Base-by-base conservation (phyloP, 2,888 invertebrate species). In the Ametastegia equiseti region DNA sequence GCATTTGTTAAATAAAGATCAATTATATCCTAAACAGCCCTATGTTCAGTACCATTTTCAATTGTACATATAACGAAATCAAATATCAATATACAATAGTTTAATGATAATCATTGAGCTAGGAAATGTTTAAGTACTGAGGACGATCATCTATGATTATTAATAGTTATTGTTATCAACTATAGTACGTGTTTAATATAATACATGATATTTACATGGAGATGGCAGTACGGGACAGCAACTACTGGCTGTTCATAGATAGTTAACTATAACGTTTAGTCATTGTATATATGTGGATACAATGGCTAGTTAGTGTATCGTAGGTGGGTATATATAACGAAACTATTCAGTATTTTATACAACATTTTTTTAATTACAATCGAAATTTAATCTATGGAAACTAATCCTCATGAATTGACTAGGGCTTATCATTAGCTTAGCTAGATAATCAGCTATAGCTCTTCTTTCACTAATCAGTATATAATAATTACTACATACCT, bases 141-240 rank as follows among this genome's bases (percentile, higher is more conserved):
- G 42, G 30, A 78, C 33, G 54, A 54, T 75, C 54, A 54, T 60
- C 78, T 57, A 75, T 50, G 30, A 33, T 57, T 57, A 42, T 78
- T 23, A 78, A 57, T 75, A 30, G 36, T 54, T 75, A 75, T 57
- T 78, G 60, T 78, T 78, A 78, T 42, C 30, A 42, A 60, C 33
- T 42, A 57, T 39, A 45, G n/a, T 63, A 60, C 13, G 30, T 78
- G 30, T 54, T 36, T 54, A 63, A 54, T 78, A 63, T 75, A 75
- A 75, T 78, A 78, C 78, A 78, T 78, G 78, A 60, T 78, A 78
- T 78, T 78, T 78, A 78, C 78, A 78, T 42, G 60, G 78, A 78
- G 63, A 78, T 78, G 78, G 78, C 78, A 78, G 78, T 78, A 60
- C 30, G 60, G 39, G 39, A 78, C 78, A 78, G 63, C 78, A 60